phyloP scores from a whole-genome alignment of 2,797 vertebrate genomes.

The Paedocypris micromegethes region DNA sequence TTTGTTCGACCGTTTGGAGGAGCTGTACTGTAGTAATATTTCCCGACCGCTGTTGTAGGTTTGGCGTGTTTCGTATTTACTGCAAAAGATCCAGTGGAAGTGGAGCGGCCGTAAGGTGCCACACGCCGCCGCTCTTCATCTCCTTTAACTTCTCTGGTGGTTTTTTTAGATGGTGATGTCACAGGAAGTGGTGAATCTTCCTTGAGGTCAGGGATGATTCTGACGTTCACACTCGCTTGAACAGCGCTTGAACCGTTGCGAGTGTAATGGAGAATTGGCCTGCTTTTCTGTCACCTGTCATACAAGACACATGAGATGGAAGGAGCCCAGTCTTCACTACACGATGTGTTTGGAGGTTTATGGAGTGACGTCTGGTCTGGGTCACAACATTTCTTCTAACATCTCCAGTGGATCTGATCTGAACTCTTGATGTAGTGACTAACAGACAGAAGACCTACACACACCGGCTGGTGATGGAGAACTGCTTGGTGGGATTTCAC shows the following conservation, averaged over 20 bases:
- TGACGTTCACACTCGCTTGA: not conserved
- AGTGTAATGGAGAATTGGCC: constrained; percentile 2
- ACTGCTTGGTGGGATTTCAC: not conserved
- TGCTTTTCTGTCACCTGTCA: not conserved
- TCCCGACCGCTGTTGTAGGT: constrained; percentile 36
- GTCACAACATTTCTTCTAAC: constrained; percentile 9
- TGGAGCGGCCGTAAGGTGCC: constrained; percentile 45
- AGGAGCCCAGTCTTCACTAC: constrained; percentile 1
- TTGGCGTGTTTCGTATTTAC: constrained; percentile 26
- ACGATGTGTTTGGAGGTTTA: constrained; percentile 11
- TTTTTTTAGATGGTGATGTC: constrained; percentile 34
- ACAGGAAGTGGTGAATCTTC: constrained; percentile 8
- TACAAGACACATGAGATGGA: not conserved
- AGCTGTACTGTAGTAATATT: constrained; percentile 28
- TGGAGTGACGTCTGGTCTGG: not conserved
- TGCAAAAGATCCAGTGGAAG: constrained; percentile 40
- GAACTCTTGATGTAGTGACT: constrained; percentile 1
- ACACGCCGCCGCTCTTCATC: constrained; percentile 11
- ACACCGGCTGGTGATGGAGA: not conserved
- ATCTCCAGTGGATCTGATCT: constrained; percentile 22
- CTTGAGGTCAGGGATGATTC: not conserved
- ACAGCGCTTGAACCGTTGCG: not conserved
- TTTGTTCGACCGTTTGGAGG: not conserved
- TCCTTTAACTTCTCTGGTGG: constrained; percentile 28
- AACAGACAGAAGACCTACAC: constrained; percentile 21